Percentiles rank a stretch among this genome's conserved stretches.
Evolutionary conservation across 1,140 invertebrate genomes (phyloP).

Genomic region (Hyles euphorbiae): DNA sequence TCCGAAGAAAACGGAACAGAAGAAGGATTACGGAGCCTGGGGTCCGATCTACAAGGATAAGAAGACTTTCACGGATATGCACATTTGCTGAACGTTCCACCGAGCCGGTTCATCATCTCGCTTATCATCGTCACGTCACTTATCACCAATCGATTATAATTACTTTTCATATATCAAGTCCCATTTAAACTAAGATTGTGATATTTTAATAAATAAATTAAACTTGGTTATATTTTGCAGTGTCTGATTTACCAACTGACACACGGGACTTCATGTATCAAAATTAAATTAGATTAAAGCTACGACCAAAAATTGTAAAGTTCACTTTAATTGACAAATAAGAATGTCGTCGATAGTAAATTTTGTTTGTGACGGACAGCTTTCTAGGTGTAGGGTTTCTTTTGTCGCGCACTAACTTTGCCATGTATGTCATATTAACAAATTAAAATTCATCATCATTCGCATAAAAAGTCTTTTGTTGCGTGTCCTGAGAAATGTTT

Average conservation of each 20-base stretch:
- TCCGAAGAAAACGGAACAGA: slow-evolving; percentile 60
- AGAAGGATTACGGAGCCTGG: slow-evolving; percentile 80
- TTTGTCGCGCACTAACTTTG: slow-evolving; percentile 40
- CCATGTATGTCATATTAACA: slow-evolving; percentile 52
- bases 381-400: slow-evolving; percentile 39
- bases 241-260: too few species aligned
- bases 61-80: slow-evolving; percentile 82
- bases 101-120: slow-evolving; percentile 37
- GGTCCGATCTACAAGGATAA: slow-evolving; percentile 84
- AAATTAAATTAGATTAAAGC: slow-evolving; percentile 15
- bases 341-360: slow-evolving; percentile 22
- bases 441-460: slow-evolving; percentile 54
- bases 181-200: too few species aligned
- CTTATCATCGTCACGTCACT: slow-evolving; percentile 34
- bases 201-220: too few species aligned
- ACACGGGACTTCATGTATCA: too few species aligned
- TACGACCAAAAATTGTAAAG: slow-evolving; percentile 28
- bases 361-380: slow-evolving; percentile 36
- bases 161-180: not conserved
- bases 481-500: slow-evolving; percentile 7
- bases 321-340: slow-evolving; percentile 29
- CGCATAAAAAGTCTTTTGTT: slow-evolving; percentile 51
- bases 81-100: slow-evolving; percentile 75
- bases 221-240: slow-evolving; percentile 12
- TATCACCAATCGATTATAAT: slow-evolving; percentile 19